These are phyloP conservation scores for Lochmaea crataegi DNA, from an alignment of 2,888 invertebrate genomes.

Conservation along the genomic window DNA sequence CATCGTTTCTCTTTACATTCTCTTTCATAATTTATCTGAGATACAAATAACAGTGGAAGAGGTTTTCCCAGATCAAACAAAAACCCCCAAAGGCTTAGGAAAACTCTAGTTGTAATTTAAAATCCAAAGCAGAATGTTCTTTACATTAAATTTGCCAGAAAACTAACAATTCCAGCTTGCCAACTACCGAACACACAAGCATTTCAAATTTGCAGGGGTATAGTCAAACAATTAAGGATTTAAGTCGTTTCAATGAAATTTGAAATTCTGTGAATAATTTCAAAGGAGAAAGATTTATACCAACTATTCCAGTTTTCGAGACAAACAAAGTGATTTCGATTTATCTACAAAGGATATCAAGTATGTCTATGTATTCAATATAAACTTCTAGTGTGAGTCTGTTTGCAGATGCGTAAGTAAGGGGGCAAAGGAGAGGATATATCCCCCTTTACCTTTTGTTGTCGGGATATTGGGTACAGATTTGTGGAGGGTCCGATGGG, in stretches of 20 bases:
- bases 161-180: constrained; percentile 25
- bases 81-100: not conserved
- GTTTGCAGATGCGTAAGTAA: constrained; percentile 15
- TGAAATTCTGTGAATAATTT: constrained; percentile 30
- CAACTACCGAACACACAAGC: constrained; percentile 13
- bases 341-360: constrained; percentile 26
- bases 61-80: not conserved
- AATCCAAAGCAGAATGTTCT: not conserved
- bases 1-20: not conserved
- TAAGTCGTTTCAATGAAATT: constrained; percentile 35
- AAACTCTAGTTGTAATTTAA: not conserved
- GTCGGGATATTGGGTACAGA: not conserved
- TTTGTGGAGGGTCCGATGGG: not conserved
- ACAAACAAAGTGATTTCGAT: constrained; percentile 32
- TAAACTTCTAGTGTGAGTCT: constrained; percentile 14
- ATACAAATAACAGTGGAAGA: not conserved
- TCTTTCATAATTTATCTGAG: not conserved
- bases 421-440: constrained; percentile 1
- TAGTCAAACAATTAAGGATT: constrained; percentile 31
- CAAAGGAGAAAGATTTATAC: constrained; percentile 33
- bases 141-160: constrained; percentile 3
- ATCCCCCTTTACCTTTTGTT: constrained; percentile 7
- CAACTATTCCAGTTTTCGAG: constrained; percentile 27
- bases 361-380: constrained; percentile 22
- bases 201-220: constrained; percentile 30